Evolutionary conservation across 2,888 invertebrate genomes (phyloP).

Genomic region (Nymphalis c-album): DNA sequence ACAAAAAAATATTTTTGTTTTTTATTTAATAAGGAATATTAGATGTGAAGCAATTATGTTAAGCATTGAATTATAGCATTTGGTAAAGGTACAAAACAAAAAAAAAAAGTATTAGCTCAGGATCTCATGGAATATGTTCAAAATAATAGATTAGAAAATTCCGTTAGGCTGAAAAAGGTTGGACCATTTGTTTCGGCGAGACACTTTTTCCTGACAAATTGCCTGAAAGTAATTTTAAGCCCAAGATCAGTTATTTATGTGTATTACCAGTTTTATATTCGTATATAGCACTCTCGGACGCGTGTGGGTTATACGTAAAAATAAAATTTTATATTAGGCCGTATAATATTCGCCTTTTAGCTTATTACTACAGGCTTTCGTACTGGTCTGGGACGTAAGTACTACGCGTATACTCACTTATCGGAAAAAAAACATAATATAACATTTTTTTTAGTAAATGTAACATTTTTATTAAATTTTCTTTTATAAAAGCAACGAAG

Average conservation of each 20-base stretch:
- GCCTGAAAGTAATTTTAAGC: conserved; percentile 76
- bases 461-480: no score
- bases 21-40: no score
- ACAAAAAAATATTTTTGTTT: no score
- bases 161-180: conserved; percentile 68
- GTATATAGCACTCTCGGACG: conserved; percentile 30
- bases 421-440: background rate
- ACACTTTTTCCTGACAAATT: conserved; percentile 76
- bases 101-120: background rate
- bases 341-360: conserved; percentile 26
- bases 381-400: background rate
- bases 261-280: conserved; percentile 52
- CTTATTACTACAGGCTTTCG: conserved; percentile 10
- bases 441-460: background rate
- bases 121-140: conserved; percentile 36
- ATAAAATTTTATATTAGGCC: conserved; percentile 30
- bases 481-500: no score
- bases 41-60: no score
- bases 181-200: conserved; percentile 68
- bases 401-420: background rate
- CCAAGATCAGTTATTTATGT: conserved; percentile 73
- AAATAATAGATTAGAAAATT: conserved; percentile 69
- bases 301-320: conserved; percentile 27
- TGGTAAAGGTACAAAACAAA: background rate
- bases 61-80: no score